Evolutionary conservation across 2,797 vertebrate species (phyloP), one percentile per base, ranked within the genome.

Genomic region (Momotus momota): DNA sequence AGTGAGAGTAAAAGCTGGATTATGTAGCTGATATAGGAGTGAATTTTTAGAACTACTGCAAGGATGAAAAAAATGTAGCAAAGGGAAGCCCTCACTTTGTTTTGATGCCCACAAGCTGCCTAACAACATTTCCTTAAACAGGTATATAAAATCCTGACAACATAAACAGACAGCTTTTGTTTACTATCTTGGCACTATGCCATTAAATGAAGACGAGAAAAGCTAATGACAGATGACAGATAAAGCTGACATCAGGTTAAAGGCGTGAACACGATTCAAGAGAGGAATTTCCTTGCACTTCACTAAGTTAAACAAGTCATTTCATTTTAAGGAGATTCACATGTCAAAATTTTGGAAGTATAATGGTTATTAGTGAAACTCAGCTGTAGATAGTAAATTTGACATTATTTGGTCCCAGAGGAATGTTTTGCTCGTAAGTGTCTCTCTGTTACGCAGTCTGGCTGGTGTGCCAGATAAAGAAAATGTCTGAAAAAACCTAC

Each of bases 211-310:
- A 79, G 31, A 86, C 66, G 14, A 61, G n/a, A 86, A 78, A 85
- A 22, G 3, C 43, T 89, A 92, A 82, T 41, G 65, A 26, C 77
- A 88, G 48, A 69, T n/a, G 46, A 72, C n/a, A 85, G 33, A 86
- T 23, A 92, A 91, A 88, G 29, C 48, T 84, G 41, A 41, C 9
- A 61, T 40, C 46, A 73, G 27, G 70, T 82, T 79, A 75, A 60
- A 72, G 33, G 9, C 0, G 0, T 27, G 49, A 89, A 79, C 58
- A 22, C 6, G 62, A 94, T n/a, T 81, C 4, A 0, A 25, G 57
- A 45, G 15, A 58, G 25, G 31, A 80, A 86, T 2, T 81, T 60
- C 67, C 62, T 67, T 69, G 75, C 38, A 67, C 29, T 83, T 91
- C 35, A 58, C 14, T 19, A 57, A 52, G 38, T 58, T 23, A 71